Percentiles rank a stretch among this genome's conserved stretches.
Evolutionary conservation across 1,140 invertebrate species (phyloP).

Genomic region (Drosophila neocordata): DNA sequence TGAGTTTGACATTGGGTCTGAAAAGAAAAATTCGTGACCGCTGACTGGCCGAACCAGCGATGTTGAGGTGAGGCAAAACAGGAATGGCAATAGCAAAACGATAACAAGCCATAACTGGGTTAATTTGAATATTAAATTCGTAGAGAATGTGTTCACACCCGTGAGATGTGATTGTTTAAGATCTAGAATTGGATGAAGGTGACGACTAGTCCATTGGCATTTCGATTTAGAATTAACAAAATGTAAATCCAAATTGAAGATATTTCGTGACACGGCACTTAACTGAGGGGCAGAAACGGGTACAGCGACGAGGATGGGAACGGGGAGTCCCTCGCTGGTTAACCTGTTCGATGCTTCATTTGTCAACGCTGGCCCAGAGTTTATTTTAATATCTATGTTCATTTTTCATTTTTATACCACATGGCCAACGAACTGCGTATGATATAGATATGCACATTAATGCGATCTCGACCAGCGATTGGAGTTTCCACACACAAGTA

Average conservation of each 20-base stretch:
- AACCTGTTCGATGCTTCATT: constrained; percentile 1
- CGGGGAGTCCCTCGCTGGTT: background rate
- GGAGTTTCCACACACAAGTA: background rate
- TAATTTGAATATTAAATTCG: constrained; percentile 37
- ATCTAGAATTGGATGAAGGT: constrained; percentile 3
- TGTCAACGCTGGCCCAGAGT: constrained; percentile 26
- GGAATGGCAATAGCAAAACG: constrained; percentile 48
- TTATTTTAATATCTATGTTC: constrained; percentile 48
- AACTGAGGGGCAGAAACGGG: background rate
- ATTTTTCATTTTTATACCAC: constrained; percentile 61
- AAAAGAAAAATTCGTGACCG: constrained; percentile 27
- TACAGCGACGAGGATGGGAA: no score
- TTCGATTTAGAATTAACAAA: background rate
- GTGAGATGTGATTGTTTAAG: background rate
- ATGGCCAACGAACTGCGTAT: constrained; percentile 39
- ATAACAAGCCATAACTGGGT: constrained; percentile 51
- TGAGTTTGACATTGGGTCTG: constrained; percentile 30
- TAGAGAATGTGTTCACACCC: background rate
- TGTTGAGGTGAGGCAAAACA: constrained; percentile 22
- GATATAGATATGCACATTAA: constrained; percentile 10
- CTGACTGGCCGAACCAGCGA: constrained; percentile 28
- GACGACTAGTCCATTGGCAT: constrained; percentile 10
- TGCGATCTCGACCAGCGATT: constrained; percentile 2
- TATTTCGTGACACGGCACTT: background rate
- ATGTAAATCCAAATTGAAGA: background rate